These are phyloP conservation scores for Kryptolebias ocellatus DNA, from an alignment of 2,797 vertebrate genomes.

Conservation along the genomic window DNA sequence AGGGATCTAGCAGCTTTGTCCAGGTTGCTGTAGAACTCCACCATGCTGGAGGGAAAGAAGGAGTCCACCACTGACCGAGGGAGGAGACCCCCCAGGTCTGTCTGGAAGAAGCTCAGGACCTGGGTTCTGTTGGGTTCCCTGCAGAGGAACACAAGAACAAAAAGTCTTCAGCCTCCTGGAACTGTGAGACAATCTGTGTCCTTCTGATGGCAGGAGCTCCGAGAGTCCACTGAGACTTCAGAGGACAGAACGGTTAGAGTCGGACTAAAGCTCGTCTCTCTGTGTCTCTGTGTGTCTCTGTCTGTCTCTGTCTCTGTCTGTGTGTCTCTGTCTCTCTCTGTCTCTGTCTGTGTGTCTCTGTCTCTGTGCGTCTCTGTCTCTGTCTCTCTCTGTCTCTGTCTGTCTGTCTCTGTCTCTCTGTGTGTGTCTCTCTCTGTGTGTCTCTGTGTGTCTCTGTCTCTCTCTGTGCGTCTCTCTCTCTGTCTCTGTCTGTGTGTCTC, in stretches of 20 bases:
- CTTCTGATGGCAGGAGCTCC: too few relatives aligned
- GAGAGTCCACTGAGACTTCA: too few relatives aligned
- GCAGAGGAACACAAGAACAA: slow-evolving; percentile 19
- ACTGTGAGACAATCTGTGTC: too few relatives aligned
- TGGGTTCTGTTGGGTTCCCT: slow-evolving; percentile 89
- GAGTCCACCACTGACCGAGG: slow-evolving; percentile 92
- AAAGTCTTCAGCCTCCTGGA: too few relatives aligned
- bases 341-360: not conserved
- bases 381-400: too few relatives aligned
- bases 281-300: not conserved
- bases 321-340: not conserved
- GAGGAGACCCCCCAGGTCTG: slow-evolving; percentile 90
- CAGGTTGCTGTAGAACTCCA: slow-evolving; percentile 90
- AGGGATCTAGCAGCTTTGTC: slow-evolving; percentile 84
- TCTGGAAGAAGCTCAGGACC: slow-evolving; percentile 94
- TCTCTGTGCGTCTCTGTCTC: not conserved
- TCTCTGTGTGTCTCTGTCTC: too few relatives aligned
- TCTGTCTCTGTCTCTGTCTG: not conserved
- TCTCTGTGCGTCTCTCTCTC: too few relatives aligned
- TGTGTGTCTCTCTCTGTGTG: too few relatives aligned
- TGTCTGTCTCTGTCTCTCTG: too few relatives aligned
- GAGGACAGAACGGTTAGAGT: too few relatives aligned
- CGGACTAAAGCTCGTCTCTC: too few relatives aligned
- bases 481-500: too few relatives aligned
- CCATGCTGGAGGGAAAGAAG: slow-evolving; percentile 94